These are phyloP conservation scores for Cynocephalus volans DNA, from an alignment of 2,113 vertebrate species.

Conservation along the genomic window DNA sequence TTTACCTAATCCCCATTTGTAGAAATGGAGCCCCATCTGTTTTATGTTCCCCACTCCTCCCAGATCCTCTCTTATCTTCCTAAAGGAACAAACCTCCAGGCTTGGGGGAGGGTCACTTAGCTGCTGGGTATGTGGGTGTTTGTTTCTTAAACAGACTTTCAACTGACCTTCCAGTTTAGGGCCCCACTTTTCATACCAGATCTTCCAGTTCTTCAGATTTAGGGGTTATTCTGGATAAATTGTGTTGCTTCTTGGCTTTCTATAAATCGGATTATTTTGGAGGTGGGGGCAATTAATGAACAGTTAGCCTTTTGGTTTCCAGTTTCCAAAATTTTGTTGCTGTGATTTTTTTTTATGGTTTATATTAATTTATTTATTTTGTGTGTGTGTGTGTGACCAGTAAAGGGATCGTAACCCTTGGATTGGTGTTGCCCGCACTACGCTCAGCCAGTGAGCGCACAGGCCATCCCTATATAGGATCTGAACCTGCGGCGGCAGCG, in stretches of 20 bases:
- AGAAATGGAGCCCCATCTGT: neutral
- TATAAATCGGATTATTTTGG: neutral
- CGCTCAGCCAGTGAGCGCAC: no score
- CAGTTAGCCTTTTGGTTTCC: neutral
- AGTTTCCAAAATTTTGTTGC: constrained; percentile 42
- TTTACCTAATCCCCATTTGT: neutral
- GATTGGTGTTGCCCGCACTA: no score
- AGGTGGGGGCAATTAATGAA: neutral
- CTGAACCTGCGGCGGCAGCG: no score
- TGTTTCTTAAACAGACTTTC: constrained; percentile 31
- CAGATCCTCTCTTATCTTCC: neutral
- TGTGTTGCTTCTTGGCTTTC: neutral
- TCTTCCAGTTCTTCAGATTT: neutral
- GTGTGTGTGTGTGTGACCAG: no score
- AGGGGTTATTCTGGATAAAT: neutral
- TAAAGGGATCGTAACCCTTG: no score
- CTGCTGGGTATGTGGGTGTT: neutral
- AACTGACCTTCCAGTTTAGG: neutral
- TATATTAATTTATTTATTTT: no score
- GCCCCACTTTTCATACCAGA: neutral
- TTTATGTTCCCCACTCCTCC: no score
- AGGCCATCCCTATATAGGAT: no score
- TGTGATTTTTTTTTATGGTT: neutral
- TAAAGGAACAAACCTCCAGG: neutral
- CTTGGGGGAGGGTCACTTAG: neutral